Evolutionary conservation across 2,113 vertebrate genomes (phyloP).

Genomic region (Columbina picui): DNA sequence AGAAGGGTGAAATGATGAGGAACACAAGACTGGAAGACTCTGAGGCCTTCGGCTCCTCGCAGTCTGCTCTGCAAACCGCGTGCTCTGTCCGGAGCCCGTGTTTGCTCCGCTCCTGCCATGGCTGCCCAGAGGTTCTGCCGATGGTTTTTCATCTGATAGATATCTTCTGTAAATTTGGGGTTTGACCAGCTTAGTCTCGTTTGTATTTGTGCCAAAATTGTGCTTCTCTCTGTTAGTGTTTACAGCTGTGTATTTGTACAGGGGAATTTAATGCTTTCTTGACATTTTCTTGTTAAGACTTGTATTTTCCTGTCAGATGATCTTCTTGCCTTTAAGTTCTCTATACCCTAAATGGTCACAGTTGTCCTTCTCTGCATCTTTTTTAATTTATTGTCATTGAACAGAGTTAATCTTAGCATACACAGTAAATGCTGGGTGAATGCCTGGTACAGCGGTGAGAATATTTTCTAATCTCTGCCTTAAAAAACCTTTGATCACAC

Average conservation of each 20-base stretch:
- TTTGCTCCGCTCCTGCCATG: not conserved
- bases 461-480: not conserved
- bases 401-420: not conserved
- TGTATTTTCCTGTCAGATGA: slow-evolving; percentile 21
- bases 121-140: not conserved
- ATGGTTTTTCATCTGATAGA: not conserved
- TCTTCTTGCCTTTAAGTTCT: not conserved
- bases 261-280: slow-evolving; percentile 10
- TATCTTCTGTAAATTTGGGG: not conserved
- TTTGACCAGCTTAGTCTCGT: not conserved
- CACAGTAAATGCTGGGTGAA: not conserved
- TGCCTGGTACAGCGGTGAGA: not conserved
- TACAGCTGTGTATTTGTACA: not conserved
- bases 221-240: not conserved
- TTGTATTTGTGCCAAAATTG: slow-evolving; percentile 6
- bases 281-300: not conserved
- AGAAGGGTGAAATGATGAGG: not conserved
- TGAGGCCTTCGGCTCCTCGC: accelerated
- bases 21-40: not conserved
- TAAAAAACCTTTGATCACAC: not conserved
- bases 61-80: not conserved
- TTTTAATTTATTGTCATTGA: slow-evolving; percentile 21
- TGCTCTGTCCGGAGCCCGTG: not conserved
- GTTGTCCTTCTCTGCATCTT: not conserved
- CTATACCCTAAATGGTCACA: not conserved